These are phyloP conservation scores for Zaprionus nigranus DNA, from an alignment of 1,140 invertebrate genomes.

Conservation along the genomic window DNA sequence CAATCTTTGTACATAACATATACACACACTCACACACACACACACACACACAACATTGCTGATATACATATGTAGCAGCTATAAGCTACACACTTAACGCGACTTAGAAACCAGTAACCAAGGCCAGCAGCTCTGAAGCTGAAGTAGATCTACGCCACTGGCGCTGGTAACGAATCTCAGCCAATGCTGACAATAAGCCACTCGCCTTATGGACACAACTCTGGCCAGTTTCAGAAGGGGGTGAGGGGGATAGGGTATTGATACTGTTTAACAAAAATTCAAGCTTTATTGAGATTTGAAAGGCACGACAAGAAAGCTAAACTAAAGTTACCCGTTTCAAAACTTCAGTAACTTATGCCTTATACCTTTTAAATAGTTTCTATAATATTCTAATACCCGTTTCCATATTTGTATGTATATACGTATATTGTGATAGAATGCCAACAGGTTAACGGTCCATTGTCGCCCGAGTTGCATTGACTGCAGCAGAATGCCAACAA, in stretches of 20 bases:
- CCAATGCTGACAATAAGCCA: slow-evolving; percentile 29
- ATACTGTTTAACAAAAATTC: background rate
- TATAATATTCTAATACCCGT: slow-evolving; percentile 17
- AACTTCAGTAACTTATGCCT: background rate
- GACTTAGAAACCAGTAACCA: slow-evolving; percentile 74
- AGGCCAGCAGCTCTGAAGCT: slow-evolving; percentile 69
- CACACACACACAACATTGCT: slow-evolving; percentile 13
- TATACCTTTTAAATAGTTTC: background rate
- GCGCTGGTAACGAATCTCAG: slow-evolving; percentile 27
- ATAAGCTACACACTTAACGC: slow-evolving; percentile 54
- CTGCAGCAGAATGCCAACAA: slow-evolving; percentile 62
- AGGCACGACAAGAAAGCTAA: background rate
- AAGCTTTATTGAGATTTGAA: background rate
- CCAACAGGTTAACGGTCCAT: slow-evolving; percentile 34
- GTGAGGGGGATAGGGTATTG: background rate
- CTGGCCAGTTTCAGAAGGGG: slow-evolving; percentile 8
- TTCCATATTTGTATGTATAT: slow-evolving; percentile 18
- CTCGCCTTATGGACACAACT: slow-evolving; percentile 20
- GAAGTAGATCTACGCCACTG: slow-evolving; percentile 42
- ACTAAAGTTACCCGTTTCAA: background rate
- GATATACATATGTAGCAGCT: slow-evolving; percentile 30
- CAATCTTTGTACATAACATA: slow-evolving; percentile 46
- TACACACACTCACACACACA: slow-evolving; percentile 8
- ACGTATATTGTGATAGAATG: slow-evolving; percentile 34
- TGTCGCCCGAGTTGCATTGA: slow-evolving; percentile 6